Percentiles rank a stretch among this genome's conserved stretches.
phyloP scores from a whole-genome alignment of 2,888 invertebrate genomes.

The Phorcus lineatus region DNA sequence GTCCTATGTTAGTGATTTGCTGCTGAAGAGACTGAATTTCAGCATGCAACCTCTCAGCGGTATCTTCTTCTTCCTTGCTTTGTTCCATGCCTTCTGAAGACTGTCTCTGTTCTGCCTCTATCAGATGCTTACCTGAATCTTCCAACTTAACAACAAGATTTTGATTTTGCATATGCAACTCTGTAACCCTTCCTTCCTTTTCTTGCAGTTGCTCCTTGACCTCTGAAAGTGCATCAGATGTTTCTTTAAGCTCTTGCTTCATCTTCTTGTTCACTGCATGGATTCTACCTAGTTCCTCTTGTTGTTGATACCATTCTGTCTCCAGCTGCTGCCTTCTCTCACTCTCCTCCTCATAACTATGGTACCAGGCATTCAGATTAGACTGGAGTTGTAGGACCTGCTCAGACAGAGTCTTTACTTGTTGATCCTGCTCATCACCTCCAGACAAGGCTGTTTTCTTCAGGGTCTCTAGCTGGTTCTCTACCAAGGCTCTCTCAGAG shows the following conservation, averaged over 20 bases:
- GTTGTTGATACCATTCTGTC: conserved; percentile 1
- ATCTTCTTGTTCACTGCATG: not conserved
- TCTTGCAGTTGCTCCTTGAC: not conserved
- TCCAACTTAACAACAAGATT: not conserved
- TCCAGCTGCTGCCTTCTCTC: not conserved
- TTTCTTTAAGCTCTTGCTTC: not conserved
- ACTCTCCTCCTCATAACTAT: not conserved
- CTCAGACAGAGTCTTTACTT: not conserved
- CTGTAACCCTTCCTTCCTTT: not conserved
- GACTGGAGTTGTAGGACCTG: conserved; percentile 2
- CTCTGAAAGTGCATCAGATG: not conserved
- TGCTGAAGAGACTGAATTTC: not conserved
- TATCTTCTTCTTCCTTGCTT: not conserved
- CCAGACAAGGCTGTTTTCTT: not conserved
- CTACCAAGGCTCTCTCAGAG: not conserved
- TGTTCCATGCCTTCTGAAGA: not conserved
- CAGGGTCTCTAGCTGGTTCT: not conserved
- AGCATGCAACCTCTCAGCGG: not conserved
- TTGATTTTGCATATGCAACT: not conserved
- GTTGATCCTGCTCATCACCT: not conserved
- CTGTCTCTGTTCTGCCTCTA: not conserved
- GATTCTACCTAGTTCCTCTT: not conserved
- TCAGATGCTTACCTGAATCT: not conserved
- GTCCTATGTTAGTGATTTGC: not conserved
- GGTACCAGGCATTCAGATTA: not conserved